Evolutionary conservation across 1,140 invertebrate genomes (phyloP).

Genomic region (Marisa cornuarietis): DNA sequence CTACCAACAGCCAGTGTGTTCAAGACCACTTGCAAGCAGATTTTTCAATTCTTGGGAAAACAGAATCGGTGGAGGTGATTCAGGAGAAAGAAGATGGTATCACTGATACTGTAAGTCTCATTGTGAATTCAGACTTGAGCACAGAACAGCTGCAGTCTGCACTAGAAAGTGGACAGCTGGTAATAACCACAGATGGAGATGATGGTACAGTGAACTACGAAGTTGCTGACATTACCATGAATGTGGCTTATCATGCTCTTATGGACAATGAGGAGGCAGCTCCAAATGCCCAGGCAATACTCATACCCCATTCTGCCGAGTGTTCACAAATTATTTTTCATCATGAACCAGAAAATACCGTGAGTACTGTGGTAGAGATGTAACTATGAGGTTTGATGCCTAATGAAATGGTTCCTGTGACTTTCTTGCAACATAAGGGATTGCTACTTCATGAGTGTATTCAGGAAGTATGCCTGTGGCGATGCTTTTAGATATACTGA

Average conservation of each 20-base stretch:
- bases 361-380: constrained; percentile 10
- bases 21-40: not conserved
- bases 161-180: constrained; percentile 47
- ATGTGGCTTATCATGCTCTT: constrained; percentile 45
- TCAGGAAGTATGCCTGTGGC: no score
- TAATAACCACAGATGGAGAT: constrained; percentile 50
- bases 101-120: constrained; percentile 38
- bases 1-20: constrained; percentile 4
- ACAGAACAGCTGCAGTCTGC: constrained; percentile 41
- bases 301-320: constrained; percentile 25
- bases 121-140: constrained; percentile 38
- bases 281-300: constrained; percentile 22
- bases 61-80: constrained; percentile 22
- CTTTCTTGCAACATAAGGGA: no score
- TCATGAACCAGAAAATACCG: constrained; percentile 8
- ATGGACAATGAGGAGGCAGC: constrained; percentile 20
- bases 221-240: constrained; percentile 48
- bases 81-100: constrained; percentile 24
- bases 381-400: not conserved
- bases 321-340: constrained; percentile 33
- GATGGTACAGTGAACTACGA: constrained; percentile 52
- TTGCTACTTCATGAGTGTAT: no score
- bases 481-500: no score
- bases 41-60: not conserved
- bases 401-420: no score